Base-by-base conservation (phyloP, 2,888 invertebrate genomes). In the Chaetogeoica ovagalla region DNA sequence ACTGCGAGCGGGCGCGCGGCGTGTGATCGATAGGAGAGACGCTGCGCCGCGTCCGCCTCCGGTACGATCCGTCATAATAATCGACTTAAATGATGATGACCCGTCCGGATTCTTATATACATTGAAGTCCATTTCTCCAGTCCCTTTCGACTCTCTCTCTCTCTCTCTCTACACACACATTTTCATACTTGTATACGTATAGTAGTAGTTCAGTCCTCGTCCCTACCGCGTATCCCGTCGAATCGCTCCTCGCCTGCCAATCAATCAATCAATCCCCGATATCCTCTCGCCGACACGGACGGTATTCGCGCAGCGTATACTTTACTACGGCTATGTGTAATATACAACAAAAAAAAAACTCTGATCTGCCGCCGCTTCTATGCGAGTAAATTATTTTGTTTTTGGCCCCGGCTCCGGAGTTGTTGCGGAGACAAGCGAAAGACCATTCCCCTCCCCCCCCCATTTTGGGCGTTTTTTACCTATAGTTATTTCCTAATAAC, bases 31-130 rank as follows among this genome's bases (percentile, higher is more conserved):
- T 52, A 30, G 52, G 0, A n/a, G n/a, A n/a, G n/a, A 23, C 55
- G 63, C 63, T 15, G 65, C 37, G 65, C 37, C 30, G 55, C 30
- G 0, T 1, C 19, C 52, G n/a, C 39, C 48, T 8, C 59, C 19
- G 17, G 11, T 19, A 30, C 65, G 13, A 75, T 75, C 74, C 74
- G 74, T 75, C 74, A 66, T 75, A 75, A 66, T 66, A 75, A 75
- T 57, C 65, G 65, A 75, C 74, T 75, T 75, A 66, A 57, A 75
- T 39, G 48, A 72, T 48, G 72, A 72, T 48, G 72, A 60, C 60
- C 60, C 73, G 62, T 73, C 73, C 62, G 52, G 37, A 62, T 73
- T 63, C 73, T 73, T 48, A 48, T 43, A 48, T 48, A 48, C 3
- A 13, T 15, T 15, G 48, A 11, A 48, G 48, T 11, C 60, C 21